Base-by-base conservation (phyloP, 1,140 invertebrate genomes). In the Papilio machaon region DNA sequence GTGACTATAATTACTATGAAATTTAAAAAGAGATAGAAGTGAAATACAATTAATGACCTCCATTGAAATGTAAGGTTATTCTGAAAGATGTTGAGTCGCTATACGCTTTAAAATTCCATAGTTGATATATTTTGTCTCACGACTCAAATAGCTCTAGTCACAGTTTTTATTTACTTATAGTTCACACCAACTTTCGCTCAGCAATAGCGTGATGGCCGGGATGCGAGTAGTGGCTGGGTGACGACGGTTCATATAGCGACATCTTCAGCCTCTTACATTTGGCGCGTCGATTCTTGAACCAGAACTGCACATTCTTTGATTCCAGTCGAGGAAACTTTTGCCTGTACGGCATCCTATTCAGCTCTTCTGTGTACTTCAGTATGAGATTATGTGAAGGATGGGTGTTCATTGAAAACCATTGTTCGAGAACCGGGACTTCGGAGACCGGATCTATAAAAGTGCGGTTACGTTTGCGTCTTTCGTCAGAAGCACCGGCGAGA, bases 371-470 rank as follows among this genome's bases (percentile, higher is more conserved):
- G 92, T 99, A 99, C 92, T 99, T 99, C 76, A 99, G 96, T 86
- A 99, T 99, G 86, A 99, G 95, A 95, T 98, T 98, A 91, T 99
- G 98, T 84, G 98, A 99, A 60, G 99, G 99, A 95, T 99, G 99
- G 43, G 99, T 99, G 95, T 99, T 99, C 89, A 98, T 96, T n/a
- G 97, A 96, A 91, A 99, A 99, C 99, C 99, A 99, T 89, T 98
- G 98, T 91, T 99, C 99, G 80, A 99, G 95, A 85, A 98, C 96
- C 6, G 99, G 99, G 73, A 99, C 99, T 96, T 99, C 99, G 35
- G 98, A 98, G 15, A 99, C 98, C 0, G 99, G 99, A 95, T 99
- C 99, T 85, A 99, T 99, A 92, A 99, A 99, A n/a, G 99, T 99
- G 82, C 99, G 96, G 93, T 99, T 99, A 52, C 99, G 96, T 93